A percentile compares a stretch with the other conserved stretches of the same genome.
These are phyloP conservation scores for Drosophila siamana DNA, from an alignment of 2,888 invertebrate species.

Conservation along the genomic window DNA sequence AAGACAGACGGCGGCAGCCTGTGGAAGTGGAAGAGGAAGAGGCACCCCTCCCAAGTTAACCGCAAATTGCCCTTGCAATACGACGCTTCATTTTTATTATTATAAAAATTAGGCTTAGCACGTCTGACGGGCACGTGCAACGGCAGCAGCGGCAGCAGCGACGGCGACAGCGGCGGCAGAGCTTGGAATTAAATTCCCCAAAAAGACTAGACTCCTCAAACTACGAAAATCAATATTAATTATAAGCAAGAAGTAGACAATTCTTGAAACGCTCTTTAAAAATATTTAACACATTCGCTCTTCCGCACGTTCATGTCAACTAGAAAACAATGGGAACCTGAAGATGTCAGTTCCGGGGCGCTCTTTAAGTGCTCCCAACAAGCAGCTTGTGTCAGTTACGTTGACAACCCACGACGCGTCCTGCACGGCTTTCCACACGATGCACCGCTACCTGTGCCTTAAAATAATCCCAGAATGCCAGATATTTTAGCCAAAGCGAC, in stretches of 20 bases:
- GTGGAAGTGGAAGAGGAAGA: neutral
- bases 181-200: slow-evolving; percentile 50
- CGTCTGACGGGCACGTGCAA: slow-evolving; percentile 70
- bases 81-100: slow-evolving; percentile 71
- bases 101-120: slow-evolving; percentile 79
- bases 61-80: slow-evolving; percentile 65
- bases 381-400: slow-evolving; percentile 60
- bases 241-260: neutral
- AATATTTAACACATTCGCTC: slow-evolving; percentile 67
- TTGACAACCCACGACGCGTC: slow-evolving; percentile 15
- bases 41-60: slow-evolving; percentile 39
- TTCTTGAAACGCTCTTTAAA: slow-evolving; percentile 31
- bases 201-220: slow-evolving; percentile 47
- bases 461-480: slow-evolving; percentile 30
- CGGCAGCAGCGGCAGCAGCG: neutral
- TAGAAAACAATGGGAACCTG: slow-evolving; percentile 61
- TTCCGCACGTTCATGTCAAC: slow-evolving; percentile 82
- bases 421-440: neutral
- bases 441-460: slow-evolving; percentile 25
- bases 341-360: slow-evolving; percentile 61
- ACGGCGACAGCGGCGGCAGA: slow-evolving; percentile 45
- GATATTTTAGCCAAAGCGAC: slow-evolving; percentile 51
- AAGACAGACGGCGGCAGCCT: slow-evolving; percentile 28
- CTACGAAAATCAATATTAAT: slow-evolving; percentile 43
- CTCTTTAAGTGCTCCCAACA: slow-evolving; percentile 51